A percentile compares a stretch with the other conserved stretches of the same genome.
These are phyloP conservation scores for Mythimna ferrago DNA, from an alignment of 2,888 invertebrate genomes.

Conservation along the genomic window DNA sequence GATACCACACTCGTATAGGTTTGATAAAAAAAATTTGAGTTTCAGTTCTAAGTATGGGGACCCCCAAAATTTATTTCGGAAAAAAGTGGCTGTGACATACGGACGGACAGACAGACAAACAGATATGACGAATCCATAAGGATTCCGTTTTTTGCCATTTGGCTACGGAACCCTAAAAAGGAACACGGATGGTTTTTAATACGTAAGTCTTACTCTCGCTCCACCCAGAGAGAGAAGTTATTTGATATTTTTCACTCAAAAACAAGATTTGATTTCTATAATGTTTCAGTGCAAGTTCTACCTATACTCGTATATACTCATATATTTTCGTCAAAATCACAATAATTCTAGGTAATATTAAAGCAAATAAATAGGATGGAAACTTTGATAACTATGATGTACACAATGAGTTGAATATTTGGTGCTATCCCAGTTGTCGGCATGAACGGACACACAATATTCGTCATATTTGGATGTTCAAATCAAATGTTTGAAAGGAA, in stretches of 20 bases:
- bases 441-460: conserved; percentile 3
- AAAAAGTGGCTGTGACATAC: too few relatives aligned
- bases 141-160: too few relatives aligned
- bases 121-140: too few relatives aligned
- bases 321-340: background rate
- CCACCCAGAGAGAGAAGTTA: too few relatives aligned
- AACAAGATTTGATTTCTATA: background rate
- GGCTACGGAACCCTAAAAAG: too few relatives aligned
- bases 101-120: too few relatives aligned
- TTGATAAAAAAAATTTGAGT: too few relatives aligned
- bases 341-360: background rate
- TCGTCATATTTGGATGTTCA: background rate
- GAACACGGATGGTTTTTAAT: too few relatives aligned
- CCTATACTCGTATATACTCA: too few relatives aligned
- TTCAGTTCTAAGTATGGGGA: too few relatives aligned
- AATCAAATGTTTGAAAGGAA: background rate
- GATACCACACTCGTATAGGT: too few relatives aligned
- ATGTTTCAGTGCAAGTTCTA: background rate
- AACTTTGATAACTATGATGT: background rate
- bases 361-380: background rate
- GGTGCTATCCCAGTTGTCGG: conserved; percentile 2
- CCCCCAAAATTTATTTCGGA: too few relatives aligned
- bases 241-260: background rate
- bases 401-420: conserved; percentile 7
- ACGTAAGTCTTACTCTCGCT: background rate